Conservation (phyloP, 2,888 invertebrate genomes). For the Eustalomyia histrio region DNA sequence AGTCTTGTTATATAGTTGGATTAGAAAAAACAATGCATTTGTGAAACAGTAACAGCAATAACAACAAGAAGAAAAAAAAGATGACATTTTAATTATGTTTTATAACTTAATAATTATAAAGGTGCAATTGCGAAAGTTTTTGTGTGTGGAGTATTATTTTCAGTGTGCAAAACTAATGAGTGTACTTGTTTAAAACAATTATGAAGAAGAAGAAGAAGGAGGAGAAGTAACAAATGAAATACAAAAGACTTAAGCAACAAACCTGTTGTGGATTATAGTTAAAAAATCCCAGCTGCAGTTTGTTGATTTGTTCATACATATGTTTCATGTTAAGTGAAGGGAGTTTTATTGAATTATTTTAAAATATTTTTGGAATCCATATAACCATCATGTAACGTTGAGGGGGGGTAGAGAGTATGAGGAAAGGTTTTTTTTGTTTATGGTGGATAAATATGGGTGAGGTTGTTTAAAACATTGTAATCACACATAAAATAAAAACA, state of each 20-base stretch:
- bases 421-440: background rate
- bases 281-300: constrained; percentile 77
- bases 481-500: background rate
- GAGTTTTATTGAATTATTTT: constrained; percentile 40
- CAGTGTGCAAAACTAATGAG: constrained; percentile 53
- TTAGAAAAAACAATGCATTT: background rate
- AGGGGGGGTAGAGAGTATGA: constrained; percentile 19
- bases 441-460: constrained; percentile 6
- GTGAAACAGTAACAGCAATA: background rate
- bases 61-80: constrained; percentile 18
- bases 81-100: constrained; percentile 57
- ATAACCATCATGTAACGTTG: constrained; percentile 58
- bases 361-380: constrained; percentile 43
- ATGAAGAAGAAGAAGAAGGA: no score
- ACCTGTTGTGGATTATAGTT: constrained; percentile 79
- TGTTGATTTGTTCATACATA: constrained; percentile 55
- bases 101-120: constrained; percentile 25
- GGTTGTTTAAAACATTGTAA: background rate
- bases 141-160: constrained; percentile 20
- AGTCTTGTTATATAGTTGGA: background rate
- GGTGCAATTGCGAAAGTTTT: constrained; percentile 57
- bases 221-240: constrained; percentile 45
- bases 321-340: constrained; percentile 47
- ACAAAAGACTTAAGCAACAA: constrained; percentile 79
- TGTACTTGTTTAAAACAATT: constrained; percentile 8